Conservation (phyloP, 2,113 vertebrate species). For the Malurus elegans region DNA sequence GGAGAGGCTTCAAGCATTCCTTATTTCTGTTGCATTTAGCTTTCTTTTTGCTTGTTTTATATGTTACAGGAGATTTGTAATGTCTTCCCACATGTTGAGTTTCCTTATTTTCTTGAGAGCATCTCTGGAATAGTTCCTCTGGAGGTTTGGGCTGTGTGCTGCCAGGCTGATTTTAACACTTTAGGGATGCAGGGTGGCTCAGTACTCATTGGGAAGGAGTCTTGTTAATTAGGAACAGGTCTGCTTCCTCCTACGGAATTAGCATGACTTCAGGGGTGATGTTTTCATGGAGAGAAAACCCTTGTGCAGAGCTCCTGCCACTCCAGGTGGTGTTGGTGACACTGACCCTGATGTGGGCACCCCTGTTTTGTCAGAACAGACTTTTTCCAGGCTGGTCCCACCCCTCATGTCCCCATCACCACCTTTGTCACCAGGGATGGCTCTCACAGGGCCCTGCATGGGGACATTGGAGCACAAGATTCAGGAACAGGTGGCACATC, state of each 20-base stretch:
- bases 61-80: conserved; percentile 52
- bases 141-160: not conserved
- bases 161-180: conserved; percentile 6
- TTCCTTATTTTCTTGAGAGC: conserved; percentile 43
- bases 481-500: not conserved
- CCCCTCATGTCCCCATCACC: not conserved
- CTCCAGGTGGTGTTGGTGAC: not conserved
- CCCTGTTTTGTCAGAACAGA: not conserved
- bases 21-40: conserved; percentile 4
- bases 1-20: conserved; percentile 16
- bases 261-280: not conserved
- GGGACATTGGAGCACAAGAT: not conserved
- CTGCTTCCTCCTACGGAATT: not conserved
- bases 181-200: not conserved
- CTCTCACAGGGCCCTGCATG: not conserved
- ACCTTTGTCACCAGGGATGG: not conserved
- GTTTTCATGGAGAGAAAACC: not conserved
- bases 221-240: not conserved
- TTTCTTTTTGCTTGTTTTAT: conserved; percentile 27
- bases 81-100: conserved; percentile 54
- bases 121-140: conserved; percentile 43
- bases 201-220: not conserved
- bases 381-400: not conserved
- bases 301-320: not conserved
- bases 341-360: not conserved